Percentiles rank a stretch among this genome's conserved stretches.
phyloP scores from a whole-genome alignment of 2,797 vertebrate species.

The Anguilla pacifica region DNA sequence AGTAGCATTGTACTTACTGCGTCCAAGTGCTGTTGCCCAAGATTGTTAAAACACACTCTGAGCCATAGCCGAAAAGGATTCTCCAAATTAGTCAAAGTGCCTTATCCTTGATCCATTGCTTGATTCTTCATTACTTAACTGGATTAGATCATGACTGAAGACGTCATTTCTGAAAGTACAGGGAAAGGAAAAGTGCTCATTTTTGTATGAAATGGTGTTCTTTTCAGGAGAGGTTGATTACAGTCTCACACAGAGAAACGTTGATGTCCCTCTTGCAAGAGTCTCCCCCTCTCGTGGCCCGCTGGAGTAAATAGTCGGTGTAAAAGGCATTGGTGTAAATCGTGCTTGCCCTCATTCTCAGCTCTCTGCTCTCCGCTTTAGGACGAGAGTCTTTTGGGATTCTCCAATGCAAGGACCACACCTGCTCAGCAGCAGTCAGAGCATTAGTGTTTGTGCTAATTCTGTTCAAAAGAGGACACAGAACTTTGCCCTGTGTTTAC shows the following conservation, averaged over 20 bases:
- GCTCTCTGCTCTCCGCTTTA: background rate
- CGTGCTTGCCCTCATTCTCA: background rate
- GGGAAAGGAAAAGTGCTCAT: background rate
- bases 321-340: background rate
- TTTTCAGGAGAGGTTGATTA: background rate
- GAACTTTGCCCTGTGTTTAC: background rate
- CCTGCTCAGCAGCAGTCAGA: background rate
- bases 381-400: background rate
- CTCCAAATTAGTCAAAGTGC: background rate
- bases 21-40: background rate
- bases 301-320: background rate
- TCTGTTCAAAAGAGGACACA: background rate
- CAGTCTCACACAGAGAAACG: background rate
- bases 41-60: background rate
- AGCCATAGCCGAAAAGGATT: background rate
- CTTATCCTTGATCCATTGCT: background rate
- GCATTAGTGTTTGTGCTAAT: background rate
- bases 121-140: slow-evolving; percentile 2
- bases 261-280: background rate
- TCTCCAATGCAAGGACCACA: background rate
- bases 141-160: background rate
- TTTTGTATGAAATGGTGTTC: background rate
- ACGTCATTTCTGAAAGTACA: background rate
- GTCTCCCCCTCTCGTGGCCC: background rate
- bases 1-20: background rate